Evolutionary conservation across 2,888 invertebrate genomes (phyloP), one percentile per base, ranked within the genome.

Genomic region (Harpagoxenus sublaevis): DNA sequence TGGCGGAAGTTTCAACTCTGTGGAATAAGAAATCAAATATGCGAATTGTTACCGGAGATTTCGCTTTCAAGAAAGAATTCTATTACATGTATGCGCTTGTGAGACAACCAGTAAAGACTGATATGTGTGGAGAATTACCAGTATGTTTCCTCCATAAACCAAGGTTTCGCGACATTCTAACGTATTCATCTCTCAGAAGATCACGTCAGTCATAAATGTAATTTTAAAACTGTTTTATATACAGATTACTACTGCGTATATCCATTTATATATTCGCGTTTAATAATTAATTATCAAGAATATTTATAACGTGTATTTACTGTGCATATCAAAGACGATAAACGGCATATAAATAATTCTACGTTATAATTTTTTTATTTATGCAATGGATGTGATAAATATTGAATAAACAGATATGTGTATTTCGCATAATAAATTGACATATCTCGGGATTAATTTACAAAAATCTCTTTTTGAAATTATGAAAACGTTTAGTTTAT

Each of bases 211-310:
- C 1, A 12, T 12, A 35, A 70, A 51, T 51, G 18, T n/a, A 70
- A 31, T 51, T 12, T 70, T 51, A 31, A 68, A 70, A 70, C 1
- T 4, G 18, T 51, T 70, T 51, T 48, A 10, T 51, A 23, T 42
- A 48, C 0, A 12, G 2, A 28, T 66, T 66, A 42, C 3, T 65
- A 3, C 3, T 45, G 12, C n/a, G 8, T 55, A 53, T 45, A 68
- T 48, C 15, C 0, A 10, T 68, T 48, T 31, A 18, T 68, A 48
- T 48, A 31, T 48, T 51, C 9, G 31, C 18, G 18, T 68, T 48
- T 0, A 68, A 68, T 68, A 68, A 68, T 39, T 53, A 39, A 65
- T 42, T 39, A 73, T 73, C 15, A 42, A 12, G 23, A 73, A 73
- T n/a, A 73, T 42, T 42, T 57, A 73, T 57, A 18, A n/a, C 10